Evolutionary conservation across 2,888 invertebrate genomes (phyloP), one percentile per base, ranked within the genome.

Genomic region (Scotopteryx bipunctaria): DNA sequence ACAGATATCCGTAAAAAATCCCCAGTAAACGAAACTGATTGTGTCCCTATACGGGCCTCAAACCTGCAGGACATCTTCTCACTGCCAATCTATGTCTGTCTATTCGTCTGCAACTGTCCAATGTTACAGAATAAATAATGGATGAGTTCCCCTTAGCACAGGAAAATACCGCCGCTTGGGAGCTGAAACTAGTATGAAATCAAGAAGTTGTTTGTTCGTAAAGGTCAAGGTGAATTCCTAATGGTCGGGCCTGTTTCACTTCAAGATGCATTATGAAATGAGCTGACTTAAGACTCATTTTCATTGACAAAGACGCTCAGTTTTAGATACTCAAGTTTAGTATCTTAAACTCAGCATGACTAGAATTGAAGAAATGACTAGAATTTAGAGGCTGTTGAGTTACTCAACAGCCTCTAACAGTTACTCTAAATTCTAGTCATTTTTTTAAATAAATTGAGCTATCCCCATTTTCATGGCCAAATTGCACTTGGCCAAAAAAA

Each of bases 81-180:
- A 54, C 35, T 49, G 54, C 40, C 54, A 54, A 54, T 49, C 48
- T 38, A 43, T 13, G 47, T 53, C 52, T 42, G 42, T 43, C 53
- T 47, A 53, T 43, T 48, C 42, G 9, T 19, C 37, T 14, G 17
- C 25, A 33, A 43, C 47, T 23, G 43, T 53, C 42, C 36, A 17
- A 46, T 46, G 35, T 53, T 27, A 47, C 43, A 47, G 42, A 27
- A 49, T 54, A 49, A 48, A 54, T 54, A 32, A 54, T 54, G 48
- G 32, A 54, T 48, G 44, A 49, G 40, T 31, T 54, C 44, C 31
- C 48, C 27, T 54, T 54, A 48, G 52, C 37, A 15, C 47, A 35
- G 14, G 3, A 19, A 48, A 48, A 29, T 47, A 48, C 31, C n/a
- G 25, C 25, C 19, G 32, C 6, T n/a, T 31, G 17, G 3, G 13